Base-by-base conservation (phyloP, 2,797 vertebrate species). In the Psittacula echo region DNA sequence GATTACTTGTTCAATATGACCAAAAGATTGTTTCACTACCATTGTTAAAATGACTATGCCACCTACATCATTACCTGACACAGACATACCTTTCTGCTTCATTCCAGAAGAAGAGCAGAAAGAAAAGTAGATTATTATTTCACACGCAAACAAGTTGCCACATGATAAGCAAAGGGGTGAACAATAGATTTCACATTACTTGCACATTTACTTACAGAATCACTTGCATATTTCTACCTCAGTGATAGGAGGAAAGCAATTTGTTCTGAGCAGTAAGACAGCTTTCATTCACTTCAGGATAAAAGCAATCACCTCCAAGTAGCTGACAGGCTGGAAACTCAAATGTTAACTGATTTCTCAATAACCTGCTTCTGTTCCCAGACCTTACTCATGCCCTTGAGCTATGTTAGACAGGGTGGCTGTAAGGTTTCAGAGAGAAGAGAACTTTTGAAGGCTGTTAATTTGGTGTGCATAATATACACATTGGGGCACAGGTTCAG, bases 331-430 rank as follows among this genome's bases (percentile, higher is more conserved):
- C 47, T 89, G 27, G 32, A 83, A 89, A 89, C 34, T 73, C 61
- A 66, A 77, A 37, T 44, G 56, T 85, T 66, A 91, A 44, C 60
- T 77, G 67, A 83, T 32, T 90, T 65, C 83, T 91, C 85, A 91
- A 39, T 34, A 81, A 71, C 11, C 6, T 51, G 29, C 15, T 77
- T 60, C n/a, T 56, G 56, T 32, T 83, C 51, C 32, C 41, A 83
- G 72, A 67, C 30, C 44, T 44, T 41, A 64, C 11, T 75, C 42
- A 68, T 1, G 8, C 11, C 32, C 19, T 60, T 54, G 19, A 41
- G 45, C 54, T 76, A 64, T 7, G 21, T 32, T 13, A 75, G 20
- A 27, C 7, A 53, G 32, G 22, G 27, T 4, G 15, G 34, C 47
- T 42, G 5, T 27, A 79, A 81, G 15, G 39, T 53, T 65, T 80